These are phyloP conservation scores for Pongo abelii DNA, from an alignment of 2,113 vertebrate genomes.

Conservation along the genomic window DNA sequence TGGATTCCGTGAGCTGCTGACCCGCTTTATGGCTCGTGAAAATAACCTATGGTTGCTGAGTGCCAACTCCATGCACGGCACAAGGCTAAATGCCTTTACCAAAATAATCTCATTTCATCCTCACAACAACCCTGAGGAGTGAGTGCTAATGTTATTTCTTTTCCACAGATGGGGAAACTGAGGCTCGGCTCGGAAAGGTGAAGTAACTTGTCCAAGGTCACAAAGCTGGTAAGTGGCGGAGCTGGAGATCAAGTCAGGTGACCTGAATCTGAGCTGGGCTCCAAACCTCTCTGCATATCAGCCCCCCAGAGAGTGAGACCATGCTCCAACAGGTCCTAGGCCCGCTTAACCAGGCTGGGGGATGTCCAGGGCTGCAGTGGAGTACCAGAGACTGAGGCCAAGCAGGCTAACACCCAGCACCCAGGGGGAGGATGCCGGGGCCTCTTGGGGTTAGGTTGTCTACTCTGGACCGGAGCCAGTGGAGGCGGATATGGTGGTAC, in stretches of 20 bases:
- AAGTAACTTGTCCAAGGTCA: conserved; percentile 39
- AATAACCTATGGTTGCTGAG: background rate
- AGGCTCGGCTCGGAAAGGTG: background rate
- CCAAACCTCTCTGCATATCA: background rate
- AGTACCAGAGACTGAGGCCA: background rate
- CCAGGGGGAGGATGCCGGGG: background rate
- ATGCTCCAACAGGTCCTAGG: background rate
- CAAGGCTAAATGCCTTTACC: background rate
- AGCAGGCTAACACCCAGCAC: background rate
- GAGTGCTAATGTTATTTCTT: background rate
- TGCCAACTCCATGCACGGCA: accelerated
- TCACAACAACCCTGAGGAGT: background rate
- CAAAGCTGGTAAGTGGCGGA: conserved; percentile 34
- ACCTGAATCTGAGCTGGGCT: background rate
- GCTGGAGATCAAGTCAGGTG: background rate
- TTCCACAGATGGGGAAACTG: conserved; percentile 64
- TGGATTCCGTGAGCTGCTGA: background rate
- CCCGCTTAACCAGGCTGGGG: background rate
- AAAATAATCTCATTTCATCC: background rate
- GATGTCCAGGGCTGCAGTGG: background rate
- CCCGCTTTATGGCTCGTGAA: accelerated
- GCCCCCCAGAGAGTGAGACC: background rate
- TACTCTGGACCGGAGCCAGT: background rate
- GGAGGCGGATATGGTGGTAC: background rate
- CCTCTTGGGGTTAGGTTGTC: background rate